phyloP scores from a whole-genome alignment of 2,797 vertebrate species.

The Acanthopagrus latus region DNA sequence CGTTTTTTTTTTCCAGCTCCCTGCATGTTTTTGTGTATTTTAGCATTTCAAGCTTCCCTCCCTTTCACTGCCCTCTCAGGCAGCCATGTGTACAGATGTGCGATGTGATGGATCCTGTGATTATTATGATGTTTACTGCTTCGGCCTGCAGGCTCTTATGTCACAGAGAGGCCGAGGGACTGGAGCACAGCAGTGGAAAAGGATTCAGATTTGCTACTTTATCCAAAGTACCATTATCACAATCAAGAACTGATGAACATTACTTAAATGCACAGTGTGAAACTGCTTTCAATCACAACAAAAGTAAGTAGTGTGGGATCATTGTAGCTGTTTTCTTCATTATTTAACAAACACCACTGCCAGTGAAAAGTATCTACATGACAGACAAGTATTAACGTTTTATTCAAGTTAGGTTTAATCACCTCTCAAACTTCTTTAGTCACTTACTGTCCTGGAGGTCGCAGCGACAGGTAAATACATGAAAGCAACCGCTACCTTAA shows the following conservation, averaged over 20 bases:
- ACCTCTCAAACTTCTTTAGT: too few relatives aligned
- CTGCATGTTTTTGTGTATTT: slow-evolving; percentile 23
- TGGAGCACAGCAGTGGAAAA: slow-evolving; percentile 2
- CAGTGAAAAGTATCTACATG: too few relatives aligned
- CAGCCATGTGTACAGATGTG: slow-evolving; percentile 61
- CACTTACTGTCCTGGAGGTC: too few relatives aligned
- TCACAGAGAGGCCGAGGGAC: slow-evolving; percentile 9
- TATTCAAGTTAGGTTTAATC: too few relatives aligned
- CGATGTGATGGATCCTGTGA: slow-evolving; percentile 62
- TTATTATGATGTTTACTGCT: slow-evolving; percentile 54
- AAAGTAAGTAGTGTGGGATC: too few relatives aligned
- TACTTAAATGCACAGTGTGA: too few relatives aligned
- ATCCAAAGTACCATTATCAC: not conserved
- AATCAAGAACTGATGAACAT: not conserved
- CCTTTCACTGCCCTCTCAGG: slow-evolving; percentile 34
- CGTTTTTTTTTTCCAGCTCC: slow-evolving; percentile 12
- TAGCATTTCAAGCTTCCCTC: slow-evolving; percentile 32
- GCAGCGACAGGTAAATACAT: too few relatives aligned
- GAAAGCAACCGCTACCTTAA: too few relatives aligned
- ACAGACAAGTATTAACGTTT: too few relatives aligned
- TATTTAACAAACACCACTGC: too few relatives aligned
- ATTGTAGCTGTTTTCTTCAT: too few relatives aligned
- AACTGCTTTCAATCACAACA: too few relatives aligned
- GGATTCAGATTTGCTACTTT: slow-evolving; percentile 12
- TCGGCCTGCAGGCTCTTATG: slow-evolving; percentile 27